Evolutionary conservation across 92 coral and sea anemone species (phyloP).

Genomic region (Epizoanthus scotinus): DNA sequence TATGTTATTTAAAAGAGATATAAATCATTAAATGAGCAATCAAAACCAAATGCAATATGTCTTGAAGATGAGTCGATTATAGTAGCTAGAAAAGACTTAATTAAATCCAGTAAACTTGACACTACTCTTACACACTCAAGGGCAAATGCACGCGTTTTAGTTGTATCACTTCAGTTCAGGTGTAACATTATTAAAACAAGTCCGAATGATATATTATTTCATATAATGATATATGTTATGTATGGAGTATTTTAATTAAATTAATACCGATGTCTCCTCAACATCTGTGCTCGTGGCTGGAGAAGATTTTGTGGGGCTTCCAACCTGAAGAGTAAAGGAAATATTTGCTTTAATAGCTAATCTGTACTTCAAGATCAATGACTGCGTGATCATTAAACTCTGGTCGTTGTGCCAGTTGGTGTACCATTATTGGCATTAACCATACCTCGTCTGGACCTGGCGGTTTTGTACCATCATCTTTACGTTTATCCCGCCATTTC

Average conservation of each 20-base stretch:
- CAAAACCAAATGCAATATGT: too few relatives aligned
- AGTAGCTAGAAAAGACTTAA: too few relatives aligned
- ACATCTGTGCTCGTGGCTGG: conserved; percentile 19
- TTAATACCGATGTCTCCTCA: conserved; percentile 29
- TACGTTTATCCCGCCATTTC: conserved; percentile 78
- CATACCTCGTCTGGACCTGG: conserved; percentile 50
- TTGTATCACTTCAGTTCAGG: too few relatives aligned
- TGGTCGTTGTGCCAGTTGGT: too few relatives aligned
- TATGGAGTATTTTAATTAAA: background rate
- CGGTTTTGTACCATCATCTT: conserved; percentile 31
- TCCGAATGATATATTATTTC: background rate
- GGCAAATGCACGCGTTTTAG: too few relatives aligned
- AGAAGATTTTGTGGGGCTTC: background rate
- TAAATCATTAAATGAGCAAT: too few relatives aligned
- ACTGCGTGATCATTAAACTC: background rate
- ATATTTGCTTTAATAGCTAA: background rate
- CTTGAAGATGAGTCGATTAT: too few relatives aligned
- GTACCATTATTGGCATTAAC: too few relatives aligned
- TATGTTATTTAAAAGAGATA: too few relatives aligned
- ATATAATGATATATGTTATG: background rate
- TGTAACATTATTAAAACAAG: too few relatives aligned
- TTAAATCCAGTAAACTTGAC: too few relatives aligned
- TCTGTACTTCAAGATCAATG: background rate
- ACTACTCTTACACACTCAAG: too few relatives aligned
- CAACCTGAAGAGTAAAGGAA: conserved; percentile 6